phyloP scores from a whole-genome alignment of 1,140 invertebrate species.

The Drosophila pachea region DNA sequence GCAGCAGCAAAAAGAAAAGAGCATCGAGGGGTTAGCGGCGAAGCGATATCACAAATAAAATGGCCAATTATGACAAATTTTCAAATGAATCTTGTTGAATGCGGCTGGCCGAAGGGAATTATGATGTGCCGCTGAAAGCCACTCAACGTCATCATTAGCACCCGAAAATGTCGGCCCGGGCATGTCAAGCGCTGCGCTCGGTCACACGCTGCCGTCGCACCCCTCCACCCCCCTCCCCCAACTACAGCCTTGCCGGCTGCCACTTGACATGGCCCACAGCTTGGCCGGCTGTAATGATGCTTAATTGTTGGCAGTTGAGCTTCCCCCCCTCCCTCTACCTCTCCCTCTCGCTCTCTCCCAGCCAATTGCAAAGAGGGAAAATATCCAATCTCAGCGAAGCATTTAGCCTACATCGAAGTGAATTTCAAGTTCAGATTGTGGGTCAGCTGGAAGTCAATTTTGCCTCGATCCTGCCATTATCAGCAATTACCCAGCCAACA shows the following conservation, averaged over 20 bases:
- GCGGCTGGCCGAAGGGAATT: not conserved
- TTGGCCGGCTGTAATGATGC: slow-evolving; percentile 36
- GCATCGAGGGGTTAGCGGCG: too few relatives aligned
- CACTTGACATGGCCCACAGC: slow-evolving; percentile 6
- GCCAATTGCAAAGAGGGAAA: slow-evolving; percentile 1
- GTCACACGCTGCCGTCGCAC: slow-evolving; percentile 34
- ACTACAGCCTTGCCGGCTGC: too few relatives aligned
- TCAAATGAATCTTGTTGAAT: slow-evolving; percentile 59
- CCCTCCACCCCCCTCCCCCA: not conserved
- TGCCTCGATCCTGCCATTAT: slow-evolving; percentile 60
- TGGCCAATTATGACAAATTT: slow-evolving; percentile 76
- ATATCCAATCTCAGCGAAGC: slow-evolving; percentile 47
- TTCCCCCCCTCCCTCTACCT: not conserved
- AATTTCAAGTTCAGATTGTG: slow-evolving; percentile 66
- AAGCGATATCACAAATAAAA: slow-evolving; percentile 48
- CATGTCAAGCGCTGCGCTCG: slow-evolving; percentile 39
- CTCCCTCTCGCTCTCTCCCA: not conserved
- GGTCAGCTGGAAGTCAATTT: slow-evolving; percentile 65
- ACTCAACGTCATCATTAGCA: slow-evolving; percentile 70
- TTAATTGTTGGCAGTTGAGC: slow-evolving; percentile 31
- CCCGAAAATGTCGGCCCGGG: slow-evolving; percentile 35
- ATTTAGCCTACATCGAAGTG: slow-evolving; percentile 57
- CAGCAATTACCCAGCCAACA: slow-evolving; percentile 62
- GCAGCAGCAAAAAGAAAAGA: slow-evolving; percentile 1
- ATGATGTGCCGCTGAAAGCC: slow-evolving; percentile 17